Percentiles rank a stretch among this genome's conserved stretches.
Conservation (phyloP, 2,797 vertebrate genomes). For the Distichodus sexfasciatus region DNA sequence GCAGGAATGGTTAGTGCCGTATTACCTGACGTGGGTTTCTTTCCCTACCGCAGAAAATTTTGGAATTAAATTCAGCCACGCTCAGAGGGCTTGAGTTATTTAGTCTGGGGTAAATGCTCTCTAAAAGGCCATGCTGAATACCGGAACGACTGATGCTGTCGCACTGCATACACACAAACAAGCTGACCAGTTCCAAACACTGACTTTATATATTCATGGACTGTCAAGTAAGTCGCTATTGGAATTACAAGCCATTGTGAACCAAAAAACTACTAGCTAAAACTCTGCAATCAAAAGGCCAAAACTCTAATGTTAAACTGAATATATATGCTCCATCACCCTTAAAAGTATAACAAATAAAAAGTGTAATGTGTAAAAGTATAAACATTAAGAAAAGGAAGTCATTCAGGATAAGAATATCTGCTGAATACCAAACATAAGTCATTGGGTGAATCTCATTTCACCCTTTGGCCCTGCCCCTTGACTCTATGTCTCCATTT, state of each 20-base stretch:
- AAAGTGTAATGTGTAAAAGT: too few relatives aligned
- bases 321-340: too few relatives aligned
- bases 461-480: too few relatives aligned
- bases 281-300: not conserved
- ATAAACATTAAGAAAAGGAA: too few relatives aligned
- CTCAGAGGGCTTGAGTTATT: conserved; percentile 39
- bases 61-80: conserved; percentile 44
- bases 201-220: conserved; percentile 8
- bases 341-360: too few relatives aligned
- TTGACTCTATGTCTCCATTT: too few relatives aligned
- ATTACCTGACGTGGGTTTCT: conserved; percentile 39
- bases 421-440: too few relatives aligned
- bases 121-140: conserved; percentile 13
- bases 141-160: conserved; percentile 2
- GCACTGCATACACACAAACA: conserved; percentile 10
- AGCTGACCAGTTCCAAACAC: conserved; percentile 18
- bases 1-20: conserved; percentile 41
- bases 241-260: too few relatives aligned
- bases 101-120: conserved; percentile 26
- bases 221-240: not conserved
- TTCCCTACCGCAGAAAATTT: conserved; percentile 33
- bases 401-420: too few relatives aligned
- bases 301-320: too few relatives aligned
- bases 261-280: too few relatives aligned
- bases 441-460: too few relatives aligned